Conservation (phyloP, 1,140 invertebrate species). For the Drosophila ambigua region DNA sequence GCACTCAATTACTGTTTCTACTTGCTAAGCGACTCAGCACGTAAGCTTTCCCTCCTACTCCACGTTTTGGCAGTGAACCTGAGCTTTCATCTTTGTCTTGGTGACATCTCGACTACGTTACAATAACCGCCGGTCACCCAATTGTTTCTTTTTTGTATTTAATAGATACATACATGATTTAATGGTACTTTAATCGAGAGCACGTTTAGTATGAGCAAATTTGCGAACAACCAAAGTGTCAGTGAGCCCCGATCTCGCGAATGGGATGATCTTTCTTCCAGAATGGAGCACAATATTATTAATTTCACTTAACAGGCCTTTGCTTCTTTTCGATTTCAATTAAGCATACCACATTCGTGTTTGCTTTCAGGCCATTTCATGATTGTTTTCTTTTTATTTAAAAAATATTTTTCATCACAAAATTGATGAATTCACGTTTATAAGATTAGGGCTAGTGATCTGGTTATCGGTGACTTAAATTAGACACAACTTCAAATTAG, state of each 20-base stretch:
- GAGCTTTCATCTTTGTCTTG: conserved; percentile 78
- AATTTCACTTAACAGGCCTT: conserved; percentile 53
- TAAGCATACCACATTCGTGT: conserved; percentile 35
- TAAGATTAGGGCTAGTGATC: conserved; percentile 70
- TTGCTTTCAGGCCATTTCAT: conserved; percentile 42
- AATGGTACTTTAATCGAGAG: conserved; percentile 17
- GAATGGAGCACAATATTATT: conserved; percentile 29
- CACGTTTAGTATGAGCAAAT: conserved; percentile 14
- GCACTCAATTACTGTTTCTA: conserved; percentile 24
- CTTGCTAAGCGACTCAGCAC: conserved; percentile 42
- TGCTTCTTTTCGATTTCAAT: conserved; percentile 30
- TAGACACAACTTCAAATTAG: conserved; percentile 57
- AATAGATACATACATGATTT: conserved; percentile 1
- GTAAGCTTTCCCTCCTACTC: conserved; percentile 62
- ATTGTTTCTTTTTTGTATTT: background rate
- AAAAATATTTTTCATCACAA: conserved; percentile 68
- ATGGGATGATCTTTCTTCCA: background rate
- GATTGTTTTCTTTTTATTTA: conserved; percentile 45
- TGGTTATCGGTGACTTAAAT: conserved; percentile 55
- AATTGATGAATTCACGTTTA: conserved; percentile 72
- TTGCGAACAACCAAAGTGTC: conserved; percentile 66
- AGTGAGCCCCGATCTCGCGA: background rate
- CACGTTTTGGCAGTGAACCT: conserved; percentile 83
- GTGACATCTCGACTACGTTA: conserved; percentile 57
- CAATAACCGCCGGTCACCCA: conserved; percentile 37